A percentile compares a stretch with the other conserved stretches of the same genome.
Conservation (phyloP, 2,113 vertebrate genomes). For the Microtus ochrogaster region DNA sequence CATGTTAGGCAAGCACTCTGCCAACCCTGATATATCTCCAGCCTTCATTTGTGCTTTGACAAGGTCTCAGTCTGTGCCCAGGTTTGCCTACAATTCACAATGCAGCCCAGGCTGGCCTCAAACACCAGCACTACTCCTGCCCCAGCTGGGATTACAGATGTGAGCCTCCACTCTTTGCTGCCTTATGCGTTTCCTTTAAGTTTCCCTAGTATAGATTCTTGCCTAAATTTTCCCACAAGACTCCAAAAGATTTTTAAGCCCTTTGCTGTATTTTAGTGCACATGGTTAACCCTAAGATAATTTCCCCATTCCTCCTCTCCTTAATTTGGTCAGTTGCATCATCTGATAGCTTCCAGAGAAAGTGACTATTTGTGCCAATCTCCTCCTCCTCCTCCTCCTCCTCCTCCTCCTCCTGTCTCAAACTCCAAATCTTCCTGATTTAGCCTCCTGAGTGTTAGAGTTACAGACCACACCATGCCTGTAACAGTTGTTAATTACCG, state of each 20-base stretch:
- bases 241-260: not conserved
- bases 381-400: not conserved
- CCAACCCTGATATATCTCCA: not conserved
- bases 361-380: not conserved
- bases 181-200: not conserved
- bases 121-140: not conserved
- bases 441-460: not conserved
- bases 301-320: not conserved
- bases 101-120: not conserved
- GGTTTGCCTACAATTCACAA: not conserved
- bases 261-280: not conserved
- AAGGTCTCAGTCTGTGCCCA: not conserved
- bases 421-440: not conserved
- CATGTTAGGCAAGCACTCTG: not conserved
- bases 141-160: not conserved
- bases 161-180: not conserved
- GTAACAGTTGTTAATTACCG: not conserved
- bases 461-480: not conserved
- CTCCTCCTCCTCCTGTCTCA: not conserved
- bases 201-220: not conserved
- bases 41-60: not conserved
- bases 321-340: not conserved
- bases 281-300: not conserved
- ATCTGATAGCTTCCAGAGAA: slow-evolving; percentile 27
- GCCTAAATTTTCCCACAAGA: not conserved